Base-by-base conservation (phyloP, 1,140 invertebrate genomes). In the Drosophila orosa region DNA sequence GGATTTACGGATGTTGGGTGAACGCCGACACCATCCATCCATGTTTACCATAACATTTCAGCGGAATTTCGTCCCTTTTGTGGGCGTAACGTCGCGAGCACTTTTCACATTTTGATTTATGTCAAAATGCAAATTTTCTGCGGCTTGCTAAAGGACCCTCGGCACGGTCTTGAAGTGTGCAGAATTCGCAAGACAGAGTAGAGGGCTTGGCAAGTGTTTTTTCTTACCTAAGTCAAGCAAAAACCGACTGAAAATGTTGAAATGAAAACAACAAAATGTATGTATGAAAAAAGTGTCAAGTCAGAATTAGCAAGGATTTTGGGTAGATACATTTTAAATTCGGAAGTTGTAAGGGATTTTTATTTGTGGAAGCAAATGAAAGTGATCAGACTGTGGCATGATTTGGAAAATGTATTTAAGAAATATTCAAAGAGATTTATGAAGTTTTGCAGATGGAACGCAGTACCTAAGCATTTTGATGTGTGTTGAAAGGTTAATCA, bases 1-100 rank as follows among this genome's bases (percentile, higher is more conserved):
- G 84, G 83, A 86, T 86, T 86, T 86, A 73, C 83, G 83, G 79
- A 79, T 87, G 79, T 82, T 73, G 45, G 50, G 55, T 42, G 40
- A 50, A 25, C 39, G 31, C 31, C 61, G 22, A 33, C 22, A 5
- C 40, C 15, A 15, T 37, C 25, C 61, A 7, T 33, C 29, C 19
- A 52, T 87, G 61, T 66, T 74, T 71, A 87, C 65, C 83, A 86
- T 83, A 82, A 73, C 35, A 76, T 76, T 83, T 86, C 82, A 39
- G 47, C 75, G 79, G 71, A 86, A 67, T 60, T 58, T 47, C 33
- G 31, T 50, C 29, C 24, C 33, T 29, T 59, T 33, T 69, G 52
- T 71, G 67, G 67, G 67, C 67, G 67, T 31, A 69, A 47, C 65
- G 57, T 31, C 63, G 39, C 39, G 67, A 69, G 45, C 31, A 66